Conservation (phyloP, 2,888 invertebrate genomes). For the Drosophila helvetica region DNA sequence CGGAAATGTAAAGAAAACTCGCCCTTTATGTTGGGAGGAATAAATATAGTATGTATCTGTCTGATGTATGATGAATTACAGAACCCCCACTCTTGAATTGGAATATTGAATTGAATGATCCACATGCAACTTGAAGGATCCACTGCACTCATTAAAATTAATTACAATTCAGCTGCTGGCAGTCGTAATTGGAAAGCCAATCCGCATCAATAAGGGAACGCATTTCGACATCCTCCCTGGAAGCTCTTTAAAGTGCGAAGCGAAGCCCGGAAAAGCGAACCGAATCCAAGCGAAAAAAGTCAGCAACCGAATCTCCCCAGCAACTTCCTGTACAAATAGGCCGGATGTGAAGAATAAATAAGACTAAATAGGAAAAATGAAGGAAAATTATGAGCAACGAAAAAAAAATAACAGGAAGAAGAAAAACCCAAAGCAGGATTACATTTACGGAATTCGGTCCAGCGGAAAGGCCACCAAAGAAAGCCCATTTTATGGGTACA, state of each 20-base stretch:
- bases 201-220: slow-evolving; percentile 1
- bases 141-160: slow-evolving; percentile 52
- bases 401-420: slow-evolving; percentile 3
- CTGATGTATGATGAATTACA: slow-evolving; percentile 32
- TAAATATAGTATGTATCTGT: slow-evolving; percentile 18
- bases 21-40: slow-evolving; percentile 13
- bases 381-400: slow-evolving; percentile 45
- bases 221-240: background rate
- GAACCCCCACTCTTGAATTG: background rate
- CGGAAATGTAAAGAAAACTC: slow-evolving; percentile 41
- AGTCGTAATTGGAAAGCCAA: slow-evolving; percentile 13
- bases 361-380: slow-evolving; percentile 61
- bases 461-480: slow-evolving; percentile 17
- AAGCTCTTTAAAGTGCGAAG: slow-evolving; percentile 10
- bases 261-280: background rate
- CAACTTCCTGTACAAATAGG: slow-evolving; percentile 67
- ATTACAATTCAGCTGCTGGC: slow-evolving; percentile 35
- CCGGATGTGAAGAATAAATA: slow-evolving; percentile 69
- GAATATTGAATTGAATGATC: slow-evolving; percentile 7
- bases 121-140: slow-evolving; percentile 6
- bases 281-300: slow-evolving; percentile 10
- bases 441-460: slow-evolving; percentile 2
- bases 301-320: slow-evolving; percentile 40
- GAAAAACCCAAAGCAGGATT: slow-evolving; percentile 21
- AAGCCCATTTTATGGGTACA: slow-evolving; percentile 31